Evolutionary conservation across 2,797 vertebrate species (phyloP), one percentile per base, ranked within the genome.

Genomic region (Crax fasciolata): DNA sequence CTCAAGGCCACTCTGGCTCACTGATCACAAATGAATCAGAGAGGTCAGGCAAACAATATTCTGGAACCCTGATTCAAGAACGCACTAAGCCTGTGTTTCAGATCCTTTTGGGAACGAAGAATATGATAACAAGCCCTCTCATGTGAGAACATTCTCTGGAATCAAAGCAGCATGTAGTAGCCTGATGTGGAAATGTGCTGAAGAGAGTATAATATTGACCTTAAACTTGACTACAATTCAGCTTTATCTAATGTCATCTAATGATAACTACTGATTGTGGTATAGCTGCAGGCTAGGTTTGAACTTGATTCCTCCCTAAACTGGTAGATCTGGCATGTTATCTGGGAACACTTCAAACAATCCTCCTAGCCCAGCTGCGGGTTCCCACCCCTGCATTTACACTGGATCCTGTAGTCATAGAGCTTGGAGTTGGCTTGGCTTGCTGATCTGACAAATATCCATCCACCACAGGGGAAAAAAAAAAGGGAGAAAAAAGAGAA

Each of bases 171-270:
- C 25, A 0, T 80, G 72, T 70, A 90, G 74, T 52, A 90, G 89
- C 78, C 55, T 93, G 75, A 92, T 73, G 51, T 63, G 55, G 25
- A 94, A 94, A 87, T 58, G 39, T 72, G 76, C 75, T 88, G 84
- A 58, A 84, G 52, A 92, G 65, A 85, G 44, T 49, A 51, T 19
- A 62, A 81, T 66, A 86, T 59, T 70, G 62, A 88, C 59, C 70
- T 86, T 79, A 88, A 90, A 48, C 30, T 55, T 66, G 27, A 83
- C 27, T 71, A 74, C 32, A 85, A 87, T 35, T 52, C 1, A 11
- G 57, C 75, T 91, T 93, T 85, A 92, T 90, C 91, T 91, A 84
- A 76, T 80, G 57, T 85, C 81, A 89, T 90, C 41, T 84, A 85
- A 71, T 61, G 49, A 74, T 68, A 93, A 43, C 13, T 93, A 71